Base-by-base conservation (phyloP, 2,888 invertebrate genomes). In the Megalurothrips usitatus region DNA sequence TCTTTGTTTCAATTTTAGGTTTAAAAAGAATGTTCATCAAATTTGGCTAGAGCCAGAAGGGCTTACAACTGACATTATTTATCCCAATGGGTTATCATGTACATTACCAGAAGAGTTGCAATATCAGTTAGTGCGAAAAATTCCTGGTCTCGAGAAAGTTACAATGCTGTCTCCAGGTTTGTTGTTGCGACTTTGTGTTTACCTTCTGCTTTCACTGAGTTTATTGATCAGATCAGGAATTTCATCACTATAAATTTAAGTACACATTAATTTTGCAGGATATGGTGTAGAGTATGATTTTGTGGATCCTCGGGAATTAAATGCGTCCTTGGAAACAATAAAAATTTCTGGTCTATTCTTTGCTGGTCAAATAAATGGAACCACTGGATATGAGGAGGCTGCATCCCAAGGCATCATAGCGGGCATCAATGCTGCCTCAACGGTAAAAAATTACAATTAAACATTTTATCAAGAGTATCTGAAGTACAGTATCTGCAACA, bases 361-460 rank as follows among this genome's bases (percentile, higher is more conserved):
- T 83, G 96, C 96, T 79, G 97, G 97, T 0, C 97, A 97, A 88
- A 95, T 97, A 82, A 97, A 97, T 88, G 97, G 96, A 8, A 95
- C 95, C 0, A 95, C 95, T 0, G 95, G 96, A 0, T 97, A 97
- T 86, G 96, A 97, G 88, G 96, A 97, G 87, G 97, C 97, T 12
- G 96, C 96, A 0, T 93, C 94, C 0, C 97, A 97, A 87, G 96
- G 96, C 19, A 89, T 96, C 68, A 86, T 96, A 48, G 96, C 96
- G 19, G 96, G 96, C 10, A 90, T 92, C 78, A 94, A 94, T 87
- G 93, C 94, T 47, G 92, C 92, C 10, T 90, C 91, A 79, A 89
- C 89, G 86, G 91, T 91, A 84, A 84, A 83, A 80, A 28, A 43
- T 43, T 43, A 4, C 58, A 58, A 58, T 58, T 11, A 19, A 14